Percentiles rank a stretch among this genome's conserved stretches.
phyloP scores from a whole-genome alignment of 2,888 invertebrate genomes.

The Plusia festucae region DNA sequence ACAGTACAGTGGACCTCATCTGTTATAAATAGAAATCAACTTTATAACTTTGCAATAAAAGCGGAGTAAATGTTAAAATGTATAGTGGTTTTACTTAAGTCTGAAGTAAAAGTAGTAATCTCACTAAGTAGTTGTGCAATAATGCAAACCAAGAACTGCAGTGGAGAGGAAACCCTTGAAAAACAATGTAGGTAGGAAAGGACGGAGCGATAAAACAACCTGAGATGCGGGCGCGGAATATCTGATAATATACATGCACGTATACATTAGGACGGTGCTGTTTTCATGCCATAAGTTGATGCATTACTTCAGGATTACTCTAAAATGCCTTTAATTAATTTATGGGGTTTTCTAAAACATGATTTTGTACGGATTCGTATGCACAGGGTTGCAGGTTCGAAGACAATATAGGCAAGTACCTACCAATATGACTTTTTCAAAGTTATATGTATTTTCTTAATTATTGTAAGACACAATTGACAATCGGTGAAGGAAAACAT shows the following conservation, averaged over 20 bases:
- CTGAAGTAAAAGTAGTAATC: constrained; percentile 27
- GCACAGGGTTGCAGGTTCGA: too few species aligned
- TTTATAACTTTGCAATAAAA: background rate
- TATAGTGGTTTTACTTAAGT: background rate
- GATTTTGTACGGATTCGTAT: too few species aligned
- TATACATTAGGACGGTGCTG: constrained; percentile 3
- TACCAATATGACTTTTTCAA: too few species aligned
- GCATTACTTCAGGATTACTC: too few species aligned
- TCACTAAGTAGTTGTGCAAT: constrained; percentile 21
- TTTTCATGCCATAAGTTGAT: background rate
- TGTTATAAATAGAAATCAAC: background rate
- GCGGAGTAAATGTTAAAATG: background rate
- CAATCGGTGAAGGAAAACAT: too few species aligned
- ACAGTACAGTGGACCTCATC: background rate
- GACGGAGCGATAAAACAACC: constrained; percentile 31
- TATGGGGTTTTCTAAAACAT: too few species aligned
- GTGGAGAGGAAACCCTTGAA: constrained; percentile 35
- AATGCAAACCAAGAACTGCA: constrained; percentile 17
- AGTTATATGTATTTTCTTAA: too few species aligned
- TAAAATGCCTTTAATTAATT: background rate
- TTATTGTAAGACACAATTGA: too few species aligned
- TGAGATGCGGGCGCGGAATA: constrained; percentile 31
- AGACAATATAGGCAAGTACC: too few species aligned
- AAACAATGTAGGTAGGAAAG: constrained; percentile 37
- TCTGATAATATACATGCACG: constrained; percentile 13